Percentiles rank a stretch among this genome's conserved stretches.
phyloP scores from a whole-genome alignment of 1,140 invertebrate species.

The Palaemon carinicauda region DNA sequence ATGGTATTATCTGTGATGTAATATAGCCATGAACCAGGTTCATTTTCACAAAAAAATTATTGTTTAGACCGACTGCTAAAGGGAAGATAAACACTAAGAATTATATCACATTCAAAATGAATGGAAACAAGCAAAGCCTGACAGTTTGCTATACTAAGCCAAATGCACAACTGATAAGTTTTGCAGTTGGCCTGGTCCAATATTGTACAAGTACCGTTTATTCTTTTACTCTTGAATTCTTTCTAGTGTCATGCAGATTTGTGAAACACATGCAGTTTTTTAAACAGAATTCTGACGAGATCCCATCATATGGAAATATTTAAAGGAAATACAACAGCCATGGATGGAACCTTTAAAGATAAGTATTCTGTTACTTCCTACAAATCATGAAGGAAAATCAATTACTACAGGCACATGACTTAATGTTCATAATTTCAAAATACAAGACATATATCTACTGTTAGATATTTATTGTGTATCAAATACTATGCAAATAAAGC shows the following conservation, averaged over 20 bases:
- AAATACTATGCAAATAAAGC: neutral
- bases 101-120: constrained; percentile 7
- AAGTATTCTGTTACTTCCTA: constrained; percentile 11
- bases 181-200: constrained; percentile 43
- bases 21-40: neutral
- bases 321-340: constrained; percentile 15
- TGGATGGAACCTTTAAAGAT: constrained; percentile 19
- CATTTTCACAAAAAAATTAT: too few species aligned
- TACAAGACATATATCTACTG: constrained; percentile 16
- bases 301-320: constrained; percentile 20
- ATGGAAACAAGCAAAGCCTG: constrained; percentile 10
- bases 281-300: neutral
- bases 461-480: neutral
- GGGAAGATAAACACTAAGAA: too few species aligned
- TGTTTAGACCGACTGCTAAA: too few species aligned
- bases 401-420: too few species aligned
- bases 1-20: neutral
- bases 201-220: constrained; percentile 29
- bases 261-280: neutral
- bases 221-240: too few species aligned
- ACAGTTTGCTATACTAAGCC: constrained; percentile 25
- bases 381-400: neutral
- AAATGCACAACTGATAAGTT: constrained; percentile 31
- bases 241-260: neutral
- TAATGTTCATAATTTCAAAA: neutral